Conservation (phyloP, 2,113 vertebrate species). For the Microcebus tavaratra region DNA sequence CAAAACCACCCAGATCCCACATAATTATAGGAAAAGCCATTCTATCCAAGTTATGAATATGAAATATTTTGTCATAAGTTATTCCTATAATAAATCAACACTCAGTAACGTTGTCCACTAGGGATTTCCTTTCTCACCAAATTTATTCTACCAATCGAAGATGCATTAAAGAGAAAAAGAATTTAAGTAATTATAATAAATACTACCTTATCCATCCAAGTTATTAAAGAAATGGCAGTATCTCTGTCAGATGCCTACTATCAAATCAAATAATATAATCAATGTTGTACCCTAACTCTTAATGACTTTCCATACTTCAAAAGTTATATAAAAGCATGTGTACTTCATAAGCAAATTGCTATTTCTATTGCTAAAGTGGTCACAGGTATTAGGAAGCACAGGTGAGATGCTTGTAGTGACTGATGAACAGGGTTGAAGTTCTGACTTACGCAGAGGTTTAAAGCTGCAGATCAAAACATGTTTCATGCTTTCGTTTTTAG, state of each 20-base stretch:
- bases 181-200: background rate
- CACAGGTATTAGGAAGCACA: background rate
- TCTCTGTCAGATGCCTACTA: background rate
- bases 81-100: background rate
- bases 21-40: background rate
- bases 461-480: background rate
- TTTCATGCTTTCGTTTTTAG: background rate
- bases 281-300: background rate
- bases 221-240: background rate
- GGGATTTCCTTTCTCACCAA: background rate
- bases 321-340: background rate
- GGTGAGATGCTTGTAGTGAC: background rate
- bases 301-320: background rate
- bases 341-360: background rate
- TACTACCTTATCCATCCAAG: background rate
- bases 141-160: background rate
- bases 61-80: background rate
- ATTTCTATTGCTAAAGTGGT: background rate
- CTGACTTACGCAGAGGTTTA: background rate
- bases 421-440: background rate
- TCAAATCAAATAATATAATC: background rate
- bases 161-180: background rate
- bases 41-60: constrained; percentile 1
- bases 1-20: background rate
- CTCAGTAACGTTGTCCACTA: background rate